phyloP scores from a whole-genome alignment of 2,113 vertebrate species.

The Gorilla gorilla region DNA sequence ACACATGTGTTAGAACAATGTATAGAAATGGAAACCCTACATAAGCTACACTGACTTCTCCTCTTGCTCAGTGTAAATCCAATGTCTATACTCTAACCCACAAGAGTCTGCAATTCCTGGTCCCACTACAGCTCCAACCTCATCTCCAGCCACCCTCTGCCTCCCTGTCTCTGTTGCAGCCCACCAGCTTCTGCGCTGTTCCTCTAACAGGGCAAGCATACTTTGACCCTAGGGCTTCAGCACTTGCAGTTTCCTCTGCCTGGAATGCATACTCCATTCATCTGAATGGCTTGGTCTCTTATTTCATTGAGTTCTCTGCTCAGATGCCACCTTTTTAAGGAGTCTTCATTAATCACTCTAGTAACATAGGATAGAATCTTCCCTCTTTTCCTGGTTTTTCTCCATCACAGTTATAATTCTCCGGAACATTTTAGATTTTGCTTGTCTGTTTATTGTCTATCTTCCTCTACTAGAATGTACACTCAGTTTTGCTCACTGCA shows the following conservation, averaged over 20 bases:
- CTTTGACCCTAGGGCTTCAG: background rate
- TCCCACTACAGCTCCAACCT: background rate
- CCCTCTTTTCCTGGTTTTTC: background rate
- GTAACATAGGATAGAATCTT: background rate
- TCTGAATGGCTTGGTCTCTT: background rate
- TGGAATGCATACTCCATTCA: background rate
- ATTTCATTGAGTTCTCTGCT: background rate
- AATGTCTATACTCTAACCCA: background rate
- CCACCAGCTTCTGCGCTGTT: background rate
- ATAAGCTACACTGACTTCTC: background rate
- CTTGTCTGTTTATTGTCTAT: background rate
- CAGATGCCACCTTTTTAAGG: background rate
- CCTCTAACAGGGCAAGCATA: background rate
- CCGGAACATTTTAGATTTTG: background rate
- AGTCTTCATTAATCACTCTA: background rate
- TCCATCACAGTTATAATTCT: background rate
- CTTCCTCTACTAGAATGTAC: background rate
- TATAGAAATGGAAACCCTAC: background rate
- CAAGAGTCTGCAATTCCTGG: background rate
- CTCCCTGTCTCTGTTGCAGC: background rate
- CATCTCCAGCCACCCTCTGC: background rate
- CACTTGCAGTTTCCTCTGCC: background rate
- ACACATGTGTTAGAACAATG: background rate
- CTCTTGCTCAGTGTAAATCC: background rate
- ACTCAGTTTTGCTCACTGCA: background rate